Percentiles rank a stretch among this genome's conserved stretches.
Conservation (phyloP, 2,888 invertebrate species). For the Neuroscelio doddi region DNA sequence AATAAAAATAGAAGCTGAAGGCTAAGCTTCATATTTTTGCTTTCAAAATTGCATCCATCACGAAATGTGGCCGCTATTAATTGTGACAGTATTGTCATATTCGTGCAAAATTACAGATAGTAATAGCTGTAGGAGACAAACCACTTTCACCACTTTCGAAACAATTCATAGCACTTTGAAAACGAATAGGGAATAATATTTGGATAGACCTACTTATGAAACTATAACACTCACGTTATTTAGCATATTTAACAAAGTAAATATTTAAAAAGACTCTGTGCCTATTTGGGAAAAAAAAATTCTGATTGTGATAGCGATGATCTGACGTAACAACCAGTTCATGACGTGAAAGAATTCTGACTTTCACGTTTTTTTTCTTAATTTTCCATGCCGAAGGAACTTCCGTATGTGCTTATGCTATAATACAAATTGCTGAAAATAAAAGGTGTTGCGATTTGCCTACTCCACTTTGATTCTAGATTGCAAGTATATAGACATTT, state of each 20-base stretch:
- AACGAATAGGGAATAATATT: constrained; percentile 15
- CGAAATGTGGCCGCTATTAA: constrained; percentile 28
- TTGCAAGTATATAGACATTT: constrained; percentile 7
- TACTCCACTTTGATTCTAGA: constrained; percentile 17
- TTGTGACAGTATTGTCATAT: constrained; percentile 8
- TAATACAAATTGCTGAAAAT: constrained; percentile 6
- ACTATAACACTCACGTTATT: not conserved
- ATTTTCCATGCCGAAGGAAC: constrained; percentile 56
- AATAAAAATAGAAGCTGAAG: constrained; percentile 32
- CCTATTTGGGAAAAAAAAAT: constrained; percentile 5
- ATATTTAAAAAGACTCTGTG: not conserved
- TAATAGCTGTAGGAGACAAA: not conserved
- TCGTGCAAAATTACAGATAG: constrained; percentile 15
- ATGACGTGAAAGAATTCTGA: constrained; percentile 50
- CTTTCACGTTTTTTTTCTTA: constrained; percentile 74
- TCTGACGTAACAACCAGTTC: constrained; percentile 42
- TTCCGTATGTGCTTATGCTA: constrained; percentile 35
- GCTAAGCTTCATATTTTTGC: constrained; percentile 28
- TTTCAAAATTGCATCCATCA: constrained; percentile 12
- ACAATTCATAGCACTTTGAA: constrained; percentile 8
- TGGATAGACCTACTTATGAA: not conserved
- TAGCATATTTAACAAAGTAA: not conserved
- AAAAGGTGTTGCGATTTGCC: too few species aligned
- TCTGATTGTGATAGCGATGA: constrained; percentile 1
- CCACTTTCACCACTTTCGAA: constrained; percentile 28